A percentile compares a stretch with the other conserved stretches of the same genome.
Evolutionary conservation across 2,113 vertebrate species (phyloP).

Genomic region (Cercopithecus mona): DNA sequence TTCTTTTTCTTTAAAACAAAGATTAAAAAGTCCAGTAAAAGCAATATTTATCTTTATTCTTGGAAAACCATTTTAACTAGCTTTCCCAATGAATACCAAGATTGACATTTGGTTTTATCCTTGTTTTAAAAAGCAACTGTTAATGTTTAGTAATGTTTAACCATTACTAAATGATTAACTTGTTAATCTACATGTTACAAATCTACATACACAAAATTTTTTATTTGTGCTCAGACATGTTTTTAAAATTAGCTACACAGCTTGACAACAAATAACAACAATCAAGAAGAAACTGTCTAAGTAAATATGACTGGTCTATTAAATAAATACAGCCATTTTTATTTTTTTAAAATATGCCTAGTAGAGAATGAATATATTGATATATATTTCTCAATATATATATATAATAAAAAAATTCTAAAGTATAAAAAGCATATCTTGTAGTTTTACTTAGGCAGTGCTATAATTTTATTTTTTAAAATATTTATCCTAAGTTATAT

Average conservation of each 20-base stretch:
- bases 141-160: background rate
- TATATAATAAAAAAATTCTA: background rate
- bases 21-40: background rate
- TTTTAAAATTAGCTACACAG: background rate
- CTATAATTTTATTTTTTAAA: background rate
- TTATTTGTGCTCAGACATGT: too few species aligned
- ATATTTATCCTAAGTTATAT: background rate
- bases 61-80: background rate
- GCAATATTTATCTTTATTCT: slow-evolving; percentile 13
- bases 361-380: background rate
- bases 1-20: background rate
- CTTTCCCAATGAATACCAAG: slow-evolving; percentile 16
- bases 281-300: background rate
- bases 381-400: background rate
- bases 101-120: background rate
- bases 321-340: background rate
- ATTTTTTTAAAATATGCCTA: background rate
- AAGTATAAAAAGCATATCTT: background rate
- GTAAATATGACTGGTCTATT: background rate
- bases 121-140: background rate
- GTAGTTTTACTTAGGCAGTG: background rate
- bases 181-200: background rate
- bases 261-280: background rate
- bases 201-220: background rate
- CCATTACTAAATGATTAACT: background rate